Conservation (phyloP, 2,113 vertebrate species). For the Misgurnus mizolepis region DNA sequence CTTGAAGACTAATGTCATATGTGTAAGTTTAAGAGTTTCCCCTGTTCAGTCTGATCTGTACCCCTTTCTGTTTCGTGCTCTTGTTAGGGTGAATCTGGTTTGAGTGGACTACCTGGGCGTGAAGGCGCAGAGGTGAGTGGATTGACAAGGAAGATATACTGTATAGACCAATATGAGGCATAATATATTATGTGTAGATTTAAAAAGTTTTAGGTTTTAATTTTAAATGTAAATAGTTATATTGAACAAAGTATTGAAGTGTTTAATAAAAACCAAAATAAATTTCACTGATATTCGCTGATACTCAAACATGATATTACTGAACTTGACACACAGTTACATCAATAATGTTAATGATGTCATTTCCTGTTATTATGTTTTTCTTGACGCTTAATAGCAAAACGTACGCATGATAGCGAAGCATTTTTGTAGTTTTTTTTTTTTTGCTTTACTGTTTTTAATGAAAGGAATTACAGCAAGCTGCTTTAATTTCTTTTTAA, state of each 20-base stretch:
- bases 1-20: neutral
- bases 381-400: neutral
- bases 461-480: too few species aligned
- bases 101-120: slow-evolving; percentile 82
- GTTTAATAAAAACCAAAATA: too few species aligned
- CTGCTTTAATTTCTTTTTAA: too few species aligned
- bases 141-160: too few species aligned
- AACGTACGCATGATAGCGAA: too few species aligned
- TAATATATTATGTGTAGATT: too few species aligned
- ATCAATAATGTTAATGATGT: neutral
- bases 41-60: neutral
- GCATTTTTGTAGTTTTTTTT: too few species aligned
- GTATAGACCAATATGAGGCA: too few species aligned
- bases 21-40: neutral
- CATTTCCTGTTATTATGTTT: neutral
- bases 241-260: too few species aligned
- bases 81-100: slow-evolving; percentile 82
- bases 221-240: too few species aligned
- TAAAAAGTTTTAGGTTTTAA: too few species aligned
- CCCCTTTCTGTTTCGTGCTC: slow-evolving; percentile 8
- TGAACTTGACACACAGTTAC: neutral
- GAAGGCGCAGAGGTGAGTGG: slow-evolving; percentile 82
- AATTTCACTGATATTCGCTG: neutral
- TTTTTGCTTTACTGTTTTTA: neutral
- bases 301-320: neutral